These are phyloP conservation scores for Caenorhabditis remanei DNA, from an alignment of 1,140 invertebrate species.

Conservation along the genomic window DNA sequence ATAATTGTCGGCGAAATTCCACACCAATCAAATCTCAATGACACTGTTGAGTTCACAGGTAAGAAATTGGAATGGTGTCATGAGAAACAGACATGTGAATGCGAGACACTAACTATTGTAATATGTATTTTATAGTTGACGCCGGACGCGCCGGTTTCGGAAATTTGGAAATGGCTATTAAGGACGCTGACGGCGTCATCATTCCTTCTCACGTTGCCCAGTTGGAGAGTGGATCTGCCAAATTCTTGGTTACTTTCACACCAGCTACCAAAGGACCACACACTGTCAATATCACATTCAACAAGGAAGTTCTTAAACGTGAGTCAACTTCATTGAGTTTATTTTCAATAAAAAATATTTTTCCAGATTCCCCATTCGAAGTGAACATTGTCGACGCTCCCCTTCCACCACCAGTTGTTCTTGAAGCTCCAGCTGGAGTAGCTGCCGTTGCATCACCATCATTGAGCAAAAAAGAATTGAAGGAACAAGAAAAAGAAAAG, in stretches of 20 bases:
- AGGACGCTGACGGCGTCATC: conserved; percentile 74
- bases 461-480: conserved; percentile 70
- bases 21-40: conserved; percentile 74
- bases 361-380: conserved; percentile 75
- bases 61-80: conserved; percentile 45
- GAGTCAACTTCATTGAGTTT: neutral
- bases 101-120: neutral
- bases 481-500: conserved; percentile 70
- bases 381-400: conserved; percentile 71
- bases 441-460: conserved; percentile 58
- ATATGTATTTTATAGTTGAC: conserved; percentile 77
- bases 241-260: conserved; percentile 79
- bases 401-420: conserved; percentile 21
- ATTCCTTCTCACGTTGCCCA: conserved; percentile 77
- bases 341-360: neutral
- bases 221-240: conserved; percentile 74
- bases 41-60: conserved; percentile 77
- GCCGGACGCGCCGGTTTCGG: conserved; percentile 80
- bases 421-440: neutral
- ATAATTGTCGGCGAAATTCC: conserved; percentile 79
- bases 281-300: conserved; percentile 79
- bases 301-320: conserved; percentile 79
- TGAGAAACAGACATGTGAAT: neutral
- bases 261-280: conserved; percentile 78
- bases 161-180: conserved; percentile 79